Evolutionary conservation across 53 echinoderm and acorn worm genomes (phyloP), one percentile per base, ranked within the genome.

Genomic region (Arbacia lixula): DNA sequence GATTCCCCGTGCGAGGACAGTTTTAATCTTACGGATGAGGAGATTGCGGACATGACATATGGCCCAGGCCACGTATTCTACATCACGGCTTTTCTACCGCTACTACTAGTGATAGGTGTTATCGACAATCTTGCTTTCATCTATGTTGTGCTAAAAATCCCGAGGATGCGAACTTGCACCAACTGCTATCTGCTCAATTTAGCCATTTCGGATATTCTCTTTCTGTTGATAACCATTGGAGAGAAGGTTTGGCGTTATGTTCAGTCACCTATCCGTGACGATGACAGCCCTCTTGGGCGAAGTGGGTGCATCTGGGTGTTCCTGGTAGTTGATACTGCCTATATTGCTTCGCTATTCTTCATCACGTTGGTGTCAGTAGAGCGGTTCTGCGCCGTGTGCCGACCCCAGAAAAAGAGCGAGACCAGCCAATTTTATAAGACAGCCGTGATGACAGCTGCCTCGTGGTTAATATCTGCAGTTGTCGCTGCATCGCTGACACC

Each of bases 161-260:
- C 86, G 12, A 73, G 87, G 12, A 94, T 94, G 94, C 72, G 88
- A 80, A 94, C 94, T 40, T 89, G 94, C 32, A 98, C 98, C 10
- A 98, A 98, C 76, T 88, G 90, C 35, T 98, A 98, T 68, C 84
- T 98, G 2, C 86, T 90, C 6, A 86, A 88, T 53, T 66, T 98
- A 2, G 88, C 94, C 6, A 42, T 98, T 6, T 78, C 94, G 12
- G 98, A 98, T 76, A 86, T 94, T 8, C 54, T 94, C 2, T 98
- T 88, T 66, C 88, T 98, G 1, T n/a, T 92, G 33, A 92, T 94
- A 53, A 92, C 92, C 5, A 85, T 94, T 53, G 92, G 90, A 11
- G 88, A 94, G 42, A 98, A 92, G 20, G 28, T 98, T 12, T 86
- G 80, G 73, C 54, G 84, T 3, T 90, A 83, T 55, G 85, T 82